phyloP scores from a whole-genome alignment of 2,888 invertebrate genomes.

The Hypolimnas misippus region DNA sequence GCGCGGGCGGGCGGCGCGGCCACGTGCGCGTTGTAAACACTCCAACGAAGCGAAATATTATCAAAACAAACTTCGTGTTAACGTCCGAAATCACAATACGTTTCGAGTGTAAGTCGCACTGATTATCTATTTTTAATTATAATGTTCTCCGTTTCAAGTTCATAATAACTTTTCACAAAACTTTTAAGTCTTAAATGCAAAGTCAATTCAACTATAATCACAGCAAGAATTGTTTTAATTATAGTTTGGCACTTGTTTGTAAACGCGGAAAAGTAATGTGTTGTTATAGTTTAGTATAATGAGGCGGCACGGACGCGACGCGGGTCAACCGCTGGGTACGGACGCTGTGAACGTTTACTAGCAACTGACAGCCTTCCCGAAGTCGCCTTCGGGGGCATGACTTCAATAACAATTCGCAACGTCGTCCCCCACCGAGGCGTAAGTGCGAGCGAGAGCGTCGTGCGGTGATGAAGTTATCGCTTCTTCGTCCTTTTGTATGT shows the following conservation, averaged over 20 bases:
- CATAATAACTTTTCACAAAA: conserved; percentile 55
- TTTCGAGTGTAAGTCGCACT: conserved; percentile 24
- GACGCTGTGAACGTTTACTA: conserved; percentile 81
- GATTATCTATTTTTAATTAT: conserved; percentile 46
- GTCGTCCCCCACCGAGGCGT: conserved; percentile 82
- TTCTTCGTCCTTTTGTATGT: conserved; percentile 85
- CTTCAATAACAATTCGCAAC: conserved; percentile 85
- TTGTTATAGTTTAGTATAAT: conserved; percentile 64
- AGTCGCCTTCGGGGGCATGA: conserved; percentile 84
- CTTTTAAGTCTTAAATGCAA: conserved; percentile 36
- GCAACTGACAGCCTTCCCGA: conserved; percentile 84
- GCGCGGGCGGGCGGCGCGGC: conserved; percentile 67
- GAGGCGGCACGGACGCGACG: conserved; percentile 62
- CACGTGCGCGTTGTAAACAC: conserved; percentile 80
- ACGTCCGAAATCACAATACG: conserved; percentile 37
- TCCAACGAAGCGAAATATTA: conserved; percentile 44
- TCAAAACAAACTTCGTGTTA: conserved; percentile 45
- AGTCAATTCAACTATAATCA: conserved; percentile 62
- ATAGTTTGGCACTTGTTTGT: conserved; percentile 73
- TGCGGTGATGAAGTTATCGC: conserved; percentile 83
- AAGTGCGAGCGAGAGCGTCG: conserved; percentile 78
- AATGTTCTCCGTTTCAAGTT: conserved; percentile 53
- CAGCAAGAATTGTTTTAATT: conserved; percentile 55
- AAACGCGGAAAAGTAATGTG: conserved; percentile 55
- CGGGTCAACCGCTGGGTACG: conserved; percentile 72